phyloP scores from a whole-genome alignment of 2,888 invertebrate genomes.

The Empis stercorea region DNA sequence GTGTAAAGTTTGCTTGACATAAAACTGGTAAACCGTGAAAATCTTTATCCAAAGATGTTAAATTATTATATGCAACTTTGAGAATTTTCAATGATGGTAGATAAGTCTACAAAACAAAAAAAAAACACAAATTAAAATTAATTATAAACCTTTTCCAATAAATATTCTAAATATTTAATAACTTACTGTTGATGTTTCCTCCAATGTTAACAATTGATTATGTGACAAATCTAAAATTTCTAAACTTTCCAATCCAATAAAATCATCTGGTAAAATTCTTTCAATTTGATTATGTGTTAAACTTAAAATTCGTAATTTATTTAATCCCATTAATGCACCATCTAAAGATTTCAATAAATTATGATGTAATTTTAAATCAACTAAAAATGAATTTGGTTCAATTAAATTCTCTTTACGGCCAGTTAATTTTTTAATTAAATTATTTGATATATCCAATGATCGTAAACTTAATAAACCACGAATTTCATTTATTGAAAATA shows the following conservation, averaged over 20 bases:
- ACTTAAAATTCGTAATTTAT: slow-evolving; percentile 57
- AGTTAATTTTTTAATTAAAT: slow-evolving; percentile 52
- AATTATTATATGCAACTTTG: slow-evolving; percentile 62
- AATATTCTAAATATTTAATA: too few relatives aligned
- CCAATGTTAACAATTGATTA: slow-evolving; percentile 61
- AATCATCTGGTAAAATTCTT: slow-evolving; percentile 61
- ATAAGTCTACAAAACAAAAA: slow-evolving; percentile 46
- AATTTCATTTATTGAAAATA: slow-evolving; percentile 70
- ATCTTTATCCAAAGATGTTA: slow-evolving; percentile 62
- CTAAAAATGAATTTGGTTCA: slow-evolving; percentile 59
- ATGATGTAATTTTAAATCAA: slow-evolving; percentile 60
- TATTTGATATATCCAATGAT: slow-evolving; percentile 62
- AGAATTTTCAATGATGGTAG: slow-evolving; percentile 64
- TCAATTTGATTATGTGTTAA: slow-evolving; percentile 63
- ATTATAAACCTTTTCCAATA: too few relatives aligned
- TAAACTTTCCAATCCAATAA: slow-evolving; percentile 62
- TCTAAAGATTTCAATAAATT: slow-evolving; percentile 58
- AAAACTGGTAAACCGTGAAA: slow-evolving; percentile 71
- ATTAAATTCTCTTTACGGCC: slow-evolving; percentile 62
- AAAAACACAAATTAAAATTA: not conserved
- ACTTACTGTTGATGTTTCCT: slow-evolving; percentile 69
- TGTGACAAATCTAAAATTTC: slow-evolving; percentile 63
- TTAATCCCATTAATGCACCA: slow-evolving; percentile 62
- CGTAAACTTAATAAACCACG: slow-evolving; percentile 58
- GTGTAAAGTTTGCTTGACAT: slow-evolving; percentile 66